A percentile compares a stretch with the other conserved stretches of the same genome.
Conservation (phyloP, 92 coral and sea anemone genomes). For the Heteractis magnifica region DNA sequence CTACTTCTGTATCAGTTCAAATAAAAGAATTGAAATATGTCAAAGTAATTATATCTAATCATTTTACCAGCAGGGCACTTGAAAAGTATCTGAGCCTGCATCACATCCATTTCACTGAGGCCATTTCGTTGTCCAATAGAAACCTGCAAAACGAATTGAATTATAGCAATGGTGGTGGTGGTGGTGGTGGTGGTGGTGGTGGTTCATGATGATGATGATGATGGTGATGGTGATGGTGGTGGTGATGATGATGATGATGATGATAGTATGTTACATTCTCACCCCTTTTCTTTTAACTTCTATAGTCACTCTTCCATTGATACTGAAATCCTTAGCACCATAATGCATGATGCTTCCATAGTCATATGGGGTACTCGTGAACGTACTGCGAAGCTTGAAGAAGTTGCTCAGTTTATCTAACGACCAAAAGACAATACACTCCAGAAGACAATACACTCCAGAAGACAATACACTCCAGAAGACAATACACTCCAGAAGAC, state of each 20-base stretch:
- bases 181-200: no score
- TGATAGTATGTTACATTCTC: background rate
- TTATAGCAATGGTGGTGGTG: no score
- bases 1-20: no score
- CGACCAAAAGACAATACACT: no score
- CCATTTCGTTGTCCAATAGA: slow-evolving; percentile 22
- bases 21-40: no score
- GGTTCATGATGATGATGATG: no score
- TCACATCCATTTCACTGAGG: slow-evolving; percentile 16
- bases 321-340: slow-evolving; percentile 17
- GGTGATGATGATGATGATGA: no score
- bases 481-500: no score
- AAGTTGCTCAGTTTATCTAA: background rate
- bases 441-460: no score
- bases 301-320: slow-evolving; percentile 1
- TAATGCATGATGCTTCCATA: slow-evolving; percentile 24
- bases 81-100: slow-evolving; percentile 18
- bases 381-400: background rate
- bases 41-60: background rate
- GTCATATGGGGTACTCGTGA: slow-evolving; percentile 27
- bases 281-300: slow-evolving; percentile 13
- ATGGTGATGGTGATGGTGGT: no score
- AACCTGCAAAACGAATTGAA: background rate
- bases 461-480: no score
- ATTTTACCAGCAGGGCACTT: slow-evolving; percentile 27